Conservation (phyloP, 2,113 vertebrate species). For the Dendropsophus ebraccatus region DNA sequence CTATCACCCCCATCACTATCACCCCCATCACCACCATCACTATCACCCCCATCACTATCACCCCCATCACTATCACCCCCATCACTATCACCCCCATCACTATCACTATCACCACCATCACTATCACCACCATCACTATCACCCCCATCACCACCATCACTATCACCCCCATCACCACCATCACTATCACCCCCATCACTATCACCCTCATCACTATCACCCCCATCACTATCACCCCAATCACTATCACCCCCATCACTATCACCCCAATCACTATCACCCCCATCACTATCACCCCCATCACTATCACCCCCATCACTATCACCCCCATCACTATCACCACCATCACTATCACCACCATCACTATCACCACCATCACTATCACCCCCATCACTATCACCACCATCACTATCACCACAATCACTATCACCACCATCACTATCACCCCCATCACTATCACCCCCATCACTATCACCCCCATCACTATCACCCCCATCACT, state of each 20-base stretch:
- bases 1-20: not conserved
- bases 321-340: not conserved
- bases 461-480: not conserved
- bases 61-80: not conserved
- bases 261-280: too few relatives aligned
- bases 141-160: not conserved
- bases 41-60: not conserved
- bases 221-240: too few relatives aligned
- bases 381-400: not conserved
- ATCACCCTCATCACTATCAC: not conserved
- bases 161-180: too few relatives aligned
- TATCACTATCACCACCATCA: not conserved
- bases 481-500: not conserved
- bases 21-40: not conserved
- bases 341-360: not conserved
- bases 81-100: too few relatives aligned
- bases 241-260: too few relatives aligned
- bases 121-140: not conserved
- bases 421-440: not conserved
- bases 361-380: too few relatives aligned
- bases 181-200: not conserved
- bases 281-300: too few relatives aligned
- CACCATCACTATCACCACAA: not conserved
- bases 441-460: not conserved
- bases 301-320: too few relatives aligned